Evolutionary conservation across 2,797 vertebrate species (phyloP).

Genomic region (Artibeus jamaicensis): DNA sequence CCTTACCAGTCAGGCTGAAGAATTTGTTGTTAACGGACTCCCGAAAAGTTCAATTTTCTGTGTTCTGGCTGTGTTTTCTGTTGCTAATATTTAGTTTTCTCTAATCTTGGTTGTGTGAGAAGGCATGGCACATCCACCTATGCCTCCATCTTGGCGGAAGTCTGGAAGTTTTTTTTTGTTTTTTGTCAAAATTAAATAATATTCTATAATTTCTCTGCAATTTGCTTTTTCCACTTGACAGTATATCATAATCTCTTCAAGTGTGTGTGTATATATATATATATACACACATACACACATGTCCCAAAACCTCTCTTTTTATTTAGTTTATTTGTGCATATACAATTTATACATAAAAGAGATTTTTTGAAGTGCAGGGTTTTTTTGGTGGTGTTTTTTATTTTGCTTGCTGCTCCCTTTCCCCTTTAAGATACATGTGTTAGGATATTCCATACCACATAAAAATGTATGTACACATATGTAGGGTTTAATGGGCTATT

Average conservation of each 20-base stretch:
- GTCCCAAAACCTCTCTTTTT: neutral
- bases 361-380: neutral
- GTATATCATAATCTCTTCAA: conserved; percentile 13
- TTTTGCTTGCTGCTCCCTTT: neutral
- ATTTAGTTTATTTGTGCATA: neutral
- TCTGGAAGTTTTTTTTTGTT: neutral
- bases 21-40: too few species aligned
- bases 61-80: too few species aligned
- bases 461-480: neutral
- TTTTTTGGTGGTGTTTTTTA: neutral
- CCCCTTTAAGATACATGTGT: neutral
- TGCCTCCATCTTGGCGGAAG: too few species aligned
- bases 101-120: too few species aligned
- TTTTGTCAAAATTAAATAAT: neutral
- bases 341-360: neutral
- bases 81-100: too few species aligned
- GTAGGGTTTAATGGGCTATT: neutral
- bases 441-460: neutral
- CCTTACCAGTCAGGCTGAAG: too few species aligned
- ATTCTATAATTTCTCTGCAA: neutral
- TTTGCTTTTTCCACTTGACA: neutral
- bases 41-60: too few species aligned
- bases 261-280: neutral
- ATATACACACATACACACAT: neutral
- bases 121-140: too few species aligned